Evolutionary conservation across 2,888 invertebrate genomes (phyloP).

Genomic region (Onchidella celtica): DNA sequence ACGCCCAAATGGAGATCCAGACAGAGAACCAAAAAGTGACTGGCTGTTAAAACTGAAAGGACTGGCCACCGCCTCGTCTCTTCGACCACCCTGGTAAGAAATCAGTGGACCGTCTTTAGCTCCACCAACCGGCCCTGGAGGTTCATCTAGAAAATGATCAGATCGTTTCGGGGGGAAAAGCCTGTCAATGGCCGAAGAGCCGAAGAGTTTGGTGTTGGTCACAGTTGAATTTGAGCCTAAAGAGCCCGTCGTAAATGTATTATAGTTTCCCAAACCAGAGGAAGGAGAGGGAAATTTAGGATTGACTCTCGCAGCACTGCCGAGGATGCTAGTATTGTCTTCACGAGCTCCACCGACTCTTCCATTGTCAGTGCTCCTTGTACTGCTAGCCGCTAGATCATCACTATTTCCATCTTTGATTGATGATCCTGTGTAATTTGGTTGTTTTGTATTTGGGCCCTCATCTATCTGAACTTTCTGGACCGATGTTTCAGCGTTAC

Average conservation of each 20-base stretch:
- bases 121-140: background rate
- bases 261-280: background rate
- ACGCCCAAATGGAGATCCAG: background rate
- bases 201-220: background rate
- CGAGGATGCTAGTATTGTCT: background rate
- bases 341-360: too few species aligned
- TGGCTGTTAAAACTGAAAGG: conserved; percentile 6
- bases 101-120: conserved; percentile 1
- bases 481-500: too few species aligned
- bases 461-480: too few species aligned
- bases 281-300: background rate
- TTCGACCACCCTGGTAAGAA: background rate
- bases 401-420: too few species aligned
- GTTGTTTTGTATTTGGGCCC: too few species aligned
- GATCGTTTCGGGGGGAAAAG: conserved; percentile 20
- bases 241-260: background rate
- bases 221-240: background rate
- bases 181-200: background rate
- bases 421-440: too few species aligned
- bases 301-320: background rate
- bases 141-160: background rate
- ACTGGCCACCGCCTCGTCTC: background rate
- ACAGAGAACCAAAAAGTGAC: conserved; percentile 15
- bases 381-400: too few species aligned
- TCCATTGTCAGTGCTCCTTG: too few species aligned